Evolutionary conservation across 2,888 invertebrate species (phyloP).

Genomic region (Helicoverpa assulta): DNA sequence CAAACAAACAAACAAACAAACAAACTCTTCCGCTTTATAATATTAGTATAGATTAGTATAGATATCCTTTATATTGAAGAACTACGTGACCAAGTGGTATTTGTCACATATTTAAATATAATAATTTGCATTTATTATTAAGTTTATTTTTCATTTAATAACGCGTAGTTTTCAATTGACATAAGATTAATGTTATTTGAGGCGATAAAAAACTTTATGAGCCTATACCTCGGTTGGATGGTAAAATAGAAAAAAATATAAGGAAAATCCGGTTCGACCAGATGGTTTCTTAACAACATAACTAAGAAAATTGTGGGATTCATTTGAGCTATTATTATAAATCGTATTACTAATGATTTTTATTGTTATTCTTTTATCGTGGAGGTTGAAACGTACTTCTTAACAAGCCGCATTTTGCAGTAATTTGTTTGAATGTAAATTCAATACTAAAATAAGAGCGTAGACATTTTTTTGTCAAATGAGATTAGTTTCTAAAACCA

Average conservation of each 20-base stretch:
- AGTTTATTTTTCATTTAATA: not conserved
- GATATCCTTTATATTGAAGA: conserved; percentile 16
- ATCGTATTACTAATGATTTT: conserved; percentile 13
- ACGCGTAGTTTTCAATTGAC: conserved; percentile 18
- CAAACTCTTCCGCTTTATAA: too few relatives aligned
- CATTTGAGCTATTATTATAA: conserved; percentile 36
- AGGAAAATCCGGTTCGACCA: conserved; percentile 66
- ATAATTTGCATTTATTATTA: not conserved
- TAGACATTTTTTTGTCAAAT: too few relatives aligned
- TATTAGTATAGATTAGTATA: too few relatives aligned
- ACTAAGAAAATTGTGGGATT: conserved; percentile 48
- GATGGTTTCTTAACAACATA: conserved; percentile 28
- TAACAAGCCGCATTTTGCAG: too few relatives aligned
- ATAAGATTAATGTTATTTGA: conserved; percentile 31
- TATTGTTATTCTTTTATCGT: not conserved
- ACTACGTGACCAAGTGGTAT: conserved; percentile 25
- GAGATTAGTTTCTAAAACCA: too few relatives aligned
- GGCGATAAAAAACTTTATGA: conserved; percentile 22
- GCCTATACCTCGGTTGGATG: not conserved
- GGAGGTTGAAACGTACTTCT: too few relatives aligned
- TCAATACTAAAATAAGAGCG: too few relatives aligned
- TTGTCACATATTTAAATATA: conserved; percentile 27
- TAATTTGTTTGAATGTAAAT: too few relatives aligned
- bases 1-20: too few relatives aligned
- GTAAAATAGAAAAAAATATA: conserved; percentile 23